Evolutionary conservation across 2,113 vertebrate species (phyloP).

Genomic region (Grammomys dolichurus): DNA sequence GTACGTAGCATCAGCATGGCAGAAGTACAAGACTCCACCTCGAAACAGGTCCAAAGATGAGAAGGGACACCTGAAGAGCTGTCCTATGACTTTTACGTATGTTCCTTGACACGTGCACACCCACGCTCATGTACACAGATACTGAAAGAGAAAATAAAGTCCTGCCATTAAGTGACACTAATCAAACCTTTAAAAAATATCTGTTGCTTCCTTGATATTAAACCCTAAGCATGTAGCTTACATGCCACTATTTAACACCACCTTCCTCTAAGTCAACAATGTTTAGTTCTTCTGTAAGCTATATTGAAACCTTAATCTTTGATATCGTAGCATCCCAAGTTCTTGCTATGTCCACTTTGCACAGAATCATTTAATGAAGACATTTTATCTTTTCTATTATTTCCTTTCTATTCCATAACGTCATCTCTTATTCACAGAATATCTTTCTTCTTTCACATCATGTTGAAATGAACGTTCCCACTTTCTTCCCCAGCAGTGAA

Average conservation of each 20-base stretch:
- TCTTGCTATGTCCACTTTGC: conserved; percentile 23
- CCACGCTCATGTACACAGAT: not conserved
- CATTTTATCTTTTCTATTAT: conserved; percentile 16
- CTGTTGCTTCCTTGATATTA: not conserved
- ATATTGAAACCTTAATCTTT: not conserved
- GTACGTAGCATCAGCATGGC: not conserved
- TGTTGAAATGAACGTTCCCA: not conserved
- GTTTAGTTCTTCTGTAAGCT: not conserved
- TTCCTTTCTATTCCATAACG: not conserved
- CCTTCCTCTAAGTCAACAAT: not conserved
- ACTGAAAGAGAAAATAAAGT: not conserved
- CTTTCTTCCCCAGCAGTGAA: not conserved
- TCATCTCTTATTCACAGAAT: not conserved
- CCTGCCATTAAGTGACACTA: not conserved
- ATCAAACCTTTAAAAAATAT: too few species aligned
- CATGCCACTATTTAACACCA: not conserved
- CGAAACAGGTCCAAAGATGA: not conserved
- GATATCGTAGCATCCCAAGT: not conserved
- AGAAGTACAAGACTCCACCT: too few species aligned
- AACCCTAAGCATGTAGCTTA: not conserved
- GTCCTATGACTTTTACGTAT: not conserved
- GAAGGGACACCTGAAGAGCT: not conserved
- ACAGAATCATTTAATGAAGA: not conserved
- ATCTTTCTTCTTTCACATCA: conserved; percentile 6
- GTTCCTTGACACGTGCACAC: not conserved